Evolutionary conservation across 2,797 vertebrate genomes (phyloP).

Genomic region (Linurgus olivaceus): DNA sequence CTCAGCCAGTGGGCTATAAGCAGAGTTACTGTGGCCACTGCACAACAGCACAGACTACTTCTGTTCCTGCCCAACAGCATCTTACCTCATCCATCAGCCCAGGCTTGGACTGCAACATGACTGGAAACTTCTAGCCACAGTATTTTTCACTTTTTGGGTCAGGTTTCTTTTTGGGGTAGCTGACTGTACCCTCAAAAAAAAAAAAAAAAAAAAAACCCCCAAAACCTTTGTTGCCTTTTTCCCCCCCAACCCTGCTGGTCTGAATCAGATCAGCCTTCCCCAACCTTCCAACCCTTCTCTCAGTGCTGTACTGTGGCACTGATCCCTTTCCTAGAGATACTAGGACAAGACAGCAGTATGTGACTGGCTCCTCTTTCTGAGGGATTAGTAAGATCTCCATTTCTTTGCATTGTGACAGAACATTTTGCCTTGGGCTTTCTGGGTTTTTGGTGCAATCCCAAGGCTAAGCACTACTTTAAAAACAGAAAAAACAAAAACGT

Average conservation of each 20-base stretch:
- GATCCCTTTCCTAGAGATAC: neutral
- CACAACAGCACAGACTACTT: neutral
- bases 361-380: neutral
- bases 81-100: constrained; percentile 9
- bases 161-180: neutral
- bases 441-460: neutral
- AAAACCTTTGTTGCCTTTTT: neutral
- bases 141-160: neutral
- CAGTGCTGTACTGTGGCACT: neutral
- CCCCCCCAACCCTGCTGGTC: neutral
- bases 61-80: neutral
- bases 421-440: neutral
- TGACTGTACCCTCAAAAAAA: neutral
- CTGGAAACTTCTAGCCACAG: neutral
- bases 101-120: neutral
- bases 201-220: neutral
- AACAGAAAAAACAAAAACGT: neutral
- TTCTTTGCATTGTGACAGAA: neutral
- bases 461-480: neutral
- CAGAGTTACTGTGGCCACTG: neutral
- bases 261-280: neutral
- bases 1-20: neutral
- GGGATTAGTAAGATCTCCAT: neutral
- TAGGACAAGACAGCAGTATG: neutral
- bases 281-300: neutral